Evolutionary conservation across 1,140 invertebrate species (phyloP).

Genomic region (Littorina saxatilis): DNA sequence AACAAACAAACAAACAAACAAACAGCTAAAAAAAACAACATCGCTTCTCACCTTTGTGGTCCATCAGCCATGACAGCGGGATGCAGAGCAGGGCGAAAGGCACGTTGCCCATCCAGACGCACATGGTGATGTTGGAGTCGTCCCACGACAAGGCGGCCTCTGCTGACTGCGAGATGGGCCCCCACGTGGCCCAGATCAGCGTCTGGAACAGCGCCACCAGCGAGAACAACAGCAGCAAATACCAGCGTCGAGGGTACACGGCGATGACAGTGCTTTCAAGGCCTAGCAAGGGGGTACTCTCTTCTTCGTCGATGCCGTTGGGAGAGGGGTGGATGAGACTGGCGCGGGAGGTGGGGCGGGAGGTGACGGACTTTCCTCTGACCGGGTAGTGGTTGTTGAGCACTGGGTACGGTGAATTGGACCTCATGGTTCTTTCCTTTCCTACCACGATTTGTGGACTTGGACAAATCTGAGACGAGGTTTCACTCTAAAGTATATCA

Average conservation of each 20-base stretch:
- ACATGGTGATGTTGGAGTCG: constrained; percentile 74
- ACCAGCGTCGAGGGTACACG: constrained; percentile 57
- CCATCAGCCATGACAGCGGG: constrained; percentile 76
- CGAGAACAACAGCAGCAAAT: constrained; percentile 54
- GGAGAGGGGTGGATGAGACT: neutral
- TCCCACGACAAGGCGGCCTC: constrained; percentile 76
- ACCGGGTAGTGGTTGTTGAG: neutral
- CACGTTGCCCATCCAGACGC: constrained; percentile 78
- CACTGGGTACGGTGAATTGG: neutral
- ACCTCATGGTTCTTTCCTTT: neutral
- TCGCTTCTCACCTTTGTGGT: constrained; percentile 64
- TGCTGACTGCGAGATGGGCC: constrained; percentile 76
- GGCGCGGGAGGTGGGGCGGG: neutral
- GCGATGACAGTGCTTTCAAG: neutral
- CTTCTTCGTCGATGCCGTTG: neutral
- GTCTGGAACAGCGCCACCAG: constrained; percentile 49
- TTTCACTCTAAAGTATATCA: too few species aligned
- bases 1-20: too few species aligned
- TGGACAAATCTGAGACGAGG: too few species aligned
- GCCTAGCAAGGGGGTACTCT: neutral
- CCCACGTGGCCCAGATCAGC: constrained; percentile 78
- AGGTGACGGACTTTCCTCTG: neutral
- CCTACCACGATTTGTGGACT: too few species aligned
- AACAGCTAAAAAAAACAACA: too few species aligned
- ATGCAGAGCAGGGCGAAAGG: constrained; percentile 75